Conservation (phyloP, 1,140 invertebrate genomes). For the Gryllus bimaculatus region DNA sequence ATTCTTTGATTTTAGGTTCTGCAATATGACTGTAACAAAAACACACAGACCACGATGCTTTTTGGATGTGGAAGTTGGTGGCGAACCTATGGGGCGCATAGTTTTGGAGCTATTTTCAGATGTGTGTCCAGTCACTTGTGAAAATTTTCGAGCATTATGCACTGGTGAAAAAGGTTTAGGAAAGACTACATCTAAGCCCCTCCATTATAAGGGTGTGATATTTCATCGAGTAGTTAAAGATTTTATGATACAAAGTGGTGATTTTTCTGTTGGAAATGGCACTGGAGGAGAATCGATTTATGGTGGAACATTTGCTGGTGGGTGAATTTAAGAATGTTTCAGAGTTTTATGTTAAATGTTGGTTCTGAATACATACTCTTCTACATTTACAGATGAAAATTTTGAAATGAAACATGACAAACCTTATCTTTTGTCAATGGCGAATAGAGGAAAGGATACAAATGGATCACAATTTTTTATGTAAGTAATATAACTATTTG, state of each 20-base stretch:
- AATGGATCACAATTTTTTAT: conserved; percentile 99
- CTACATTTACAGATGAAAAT: conserved; percentile 65
- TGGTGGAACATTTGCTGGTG: conserved; percentile 79
- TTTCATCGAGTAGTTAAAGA: conserved; percentile 90
- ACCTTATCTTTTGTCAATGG: conserved; percentile 86
- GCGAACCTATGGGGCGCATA: conserved; percentile 74
- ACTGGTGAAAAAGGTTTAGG: conserved; percentile 79
- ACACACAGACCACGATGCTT: conserved; percentile 54
- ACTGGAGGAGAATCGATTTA: conserved; percentile 88
- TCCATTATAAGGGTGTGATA: conserved; percentile 70
- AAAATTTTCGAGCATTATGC: conserved; percentile 88
- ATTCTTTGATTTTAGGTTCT: not conserved
- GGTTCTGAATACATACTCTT: conserved; percentile 29
- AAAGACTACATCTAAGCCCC: conserved; percentile 55
- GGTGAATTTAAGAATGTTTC: conserved; percentile 14
- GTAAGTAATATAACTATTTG: conserved; percentile 34
- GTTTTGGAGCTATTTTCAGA: conserved; percentile 91
- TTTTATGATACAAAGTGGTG: conserved; percentile 84
- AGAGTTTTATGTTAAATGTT: not conserved
- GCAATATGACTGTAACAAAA: conserved; percentile 16
- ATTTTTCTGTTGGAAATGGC: conserved; percentile 82
- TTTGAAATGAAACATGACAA: conserved; percentile 83
- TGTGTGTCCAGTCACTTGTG: conserved; percentile 84
- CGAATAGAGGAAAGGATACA: conserved; percentile 90
- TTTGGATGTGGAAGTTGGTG: conserved; percentile 89